Percentiles rank a stretch among this genome's conserved stretches.
These are phyloP conservation scores for Telmatochromis sp. DNA, from an alignment of 2,113 vertebrate species.

Conservation along the genomic window DNA sequence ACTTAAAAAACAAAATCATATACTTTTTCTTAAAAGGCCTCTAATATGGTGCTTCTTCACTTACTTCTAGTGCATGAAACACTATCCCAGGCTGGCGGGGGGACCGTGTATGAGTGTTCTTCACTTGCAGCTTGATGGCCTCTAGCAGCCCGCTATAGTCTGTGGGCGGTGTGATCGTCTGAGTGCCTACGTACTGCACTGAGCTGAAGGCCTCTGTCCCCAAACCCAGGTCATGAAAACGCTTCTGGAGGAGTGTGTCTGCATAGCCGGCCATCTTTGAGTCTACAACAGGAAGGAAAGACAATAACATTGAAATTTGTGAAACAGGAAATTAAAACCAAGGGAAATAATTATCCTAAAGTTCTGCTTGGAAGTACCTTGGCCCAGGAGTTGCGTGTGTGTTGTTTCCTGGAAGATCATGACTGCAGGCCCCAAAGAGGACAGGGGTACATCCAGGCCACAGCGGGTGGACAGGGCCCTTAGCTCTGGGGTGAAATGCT, in stretches of 20 bases:
- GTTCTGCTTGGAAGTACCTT: constrained; percentile 51
- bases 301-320: neutral
- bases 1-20: neutral
- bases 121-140: constrained; percentile 63
- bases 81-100: constrained; percentile 73
- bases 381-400: constrained; percentile 72
- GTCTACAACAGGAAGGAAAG: constrained; percentile 28
- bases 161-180: constrained; percentile 73
- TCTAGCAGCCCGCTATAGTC: constrained; percentile 67
- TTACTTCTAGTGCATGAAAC: constrained; percentile 73
- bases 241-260: constrained; percentile 70
- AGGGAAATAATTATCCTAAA: neutral
- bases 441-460: constrained; percentile 75
- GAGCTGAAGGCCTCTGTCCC: constrained; percentile 77
- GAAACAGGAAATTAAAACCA: neutral
- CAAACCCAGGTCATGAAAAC: constrained; percentile 73
- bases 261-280: constrained; percentile 39
- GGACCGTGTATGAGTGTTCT: constrained; percentile 73
- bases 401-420: constrained; percentile 79
- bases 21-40: neutral
- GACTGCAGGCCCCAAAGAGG: constrained; percentile 73
- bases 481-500: constrained; percentile 76
- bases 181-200: constrained; percentile 75
- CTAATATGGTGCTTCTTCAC: neutral
- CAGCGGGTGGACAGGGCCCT: constrained; percentile 73